Percentiles rank a stretch among this genome's conserved stretches.
Conservation (phyloP, 2,888 invertebrate genomes). For the Chrysolina oricalcia region DNA sequence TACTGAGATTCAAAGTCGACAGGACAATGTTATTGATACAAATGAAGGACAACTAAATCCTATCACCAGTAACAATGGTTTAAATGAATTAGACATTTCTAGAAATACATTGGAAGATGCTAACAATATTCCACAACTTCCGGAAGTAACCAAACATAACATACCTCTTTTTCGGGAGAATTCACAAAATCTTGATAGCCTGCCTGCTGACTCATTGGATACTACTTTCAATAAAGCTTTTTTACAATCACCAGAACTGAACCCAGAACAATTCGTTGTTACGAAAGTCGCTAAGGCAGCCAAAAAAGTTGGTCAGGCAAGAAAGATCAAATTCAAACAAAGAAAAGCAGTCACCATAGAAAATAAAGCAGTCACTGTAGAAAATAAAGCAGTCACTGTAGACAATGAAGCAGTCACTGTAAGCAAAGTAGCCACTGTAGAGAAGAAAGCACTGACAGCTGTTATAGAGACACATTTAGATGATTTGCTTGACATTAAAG, state of each 20-base stretch:
- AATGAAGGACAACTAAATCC: conserved; percentile 8
- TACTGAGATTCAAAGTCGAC: conserved; percentile 11
- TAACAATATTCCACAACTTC: not conserved
- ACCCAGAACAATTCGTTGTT: not conserved
- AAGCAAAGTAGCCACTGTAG: no score
- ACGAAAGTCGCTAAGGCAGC: conserved; percentile 13
- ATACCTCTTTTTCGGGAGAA: not conserved
- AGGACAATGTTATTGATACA: not conserved
- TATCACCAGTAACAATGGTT: not conserved
- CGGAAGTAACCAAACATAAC: not conserved
- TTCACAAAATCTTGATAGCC: not conserved
- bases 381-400: conserved; percentile 25
- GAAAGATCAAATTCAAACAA: conserved; percentile 37
- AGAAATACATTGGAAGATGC: not conserved
- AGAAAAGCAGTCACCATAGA: conserved; percentile 11
- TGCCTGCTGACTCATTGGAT: not conserved
- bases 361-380: conserved; percentile 18
- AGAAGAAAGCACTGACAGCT: no score
- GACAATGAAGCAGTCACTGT: conserved; percentile 27
- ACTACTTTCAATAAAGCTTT: not conserved
- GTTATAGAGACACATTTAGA: conserved; percentile 53
- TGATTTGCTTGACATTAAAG: conserved; percentile 42
- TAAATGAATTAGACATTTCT: not conserved
- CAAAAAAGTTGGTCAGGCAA: conserved; percentile 49
- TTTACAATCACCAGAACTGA: conserved; percentile 6